phyloP scores from a whole-genome alignment of 2,797 vertebrate species.

The Periophthalmus magnuspinnatus region DNA sequence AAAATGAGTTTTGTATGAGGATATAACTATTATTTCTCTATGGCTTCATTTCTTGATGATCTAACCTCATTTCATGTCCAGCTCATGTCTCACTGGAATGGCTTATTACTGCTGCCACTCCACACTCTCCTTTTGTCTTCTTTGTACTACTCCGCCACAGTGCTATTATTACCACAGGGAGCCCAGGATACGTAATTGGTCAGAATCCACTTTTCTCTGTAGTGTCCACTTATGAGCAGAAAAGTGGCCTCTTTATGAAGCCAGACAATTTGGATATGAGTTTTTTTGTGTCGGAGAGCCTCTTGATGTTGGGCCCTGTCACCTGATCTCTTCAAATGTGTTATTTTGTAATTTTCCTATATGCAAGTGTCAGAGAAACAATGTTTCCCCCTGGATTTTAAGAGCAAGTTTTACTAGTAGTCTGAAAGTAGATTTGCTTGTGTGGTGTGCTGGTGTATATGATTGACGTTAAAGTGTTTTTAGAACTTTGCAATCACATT shows the following conservation, averaged over 20 bases:
- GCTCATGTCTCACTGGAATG: not conserved
- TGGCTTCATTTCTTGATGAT: not conserved
- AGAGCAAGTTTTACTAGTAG: too few species aligned
- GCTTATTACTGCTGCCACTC: not conserved
- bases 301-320: slow-evolving; percentile 11
- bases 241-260: slow-evolving; percentile 13
- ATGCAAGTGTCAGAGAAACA: too few species aligned
- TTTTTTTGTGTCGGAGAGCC: slow-evolving; percentile 6
- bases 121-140: not conserved
- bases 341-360: not conserved
- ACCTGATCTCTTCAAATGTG: not conserved
- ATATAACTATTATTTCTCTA: not conserved
- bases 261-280: not conserved
- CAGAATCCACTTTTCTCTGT: slow-evolving; percentile 14
- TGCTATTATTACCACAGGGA: not conserved
- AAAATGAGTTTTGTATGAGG: not conserved
- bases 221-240: slow-evolving; percentile 17
- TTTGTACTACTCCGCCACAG: not conserved
- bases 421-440: too few species aligned
- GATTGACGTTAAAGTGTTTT: too few species aligned
- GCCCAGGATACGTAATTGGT: slow-evolving; percentile 13
- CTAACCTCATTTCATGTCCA: not conserved
- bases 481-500: too few species aligned
- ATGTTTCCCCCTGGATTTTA: too few species aligned
- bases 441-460: too few species aligned